A percentile compares a stretch with the other conserved stretches of the same genome.
Conservation (phyloP, 35 echinoderm and acorn worm genomes). For the Apostichopus parvimensis region DNA sequence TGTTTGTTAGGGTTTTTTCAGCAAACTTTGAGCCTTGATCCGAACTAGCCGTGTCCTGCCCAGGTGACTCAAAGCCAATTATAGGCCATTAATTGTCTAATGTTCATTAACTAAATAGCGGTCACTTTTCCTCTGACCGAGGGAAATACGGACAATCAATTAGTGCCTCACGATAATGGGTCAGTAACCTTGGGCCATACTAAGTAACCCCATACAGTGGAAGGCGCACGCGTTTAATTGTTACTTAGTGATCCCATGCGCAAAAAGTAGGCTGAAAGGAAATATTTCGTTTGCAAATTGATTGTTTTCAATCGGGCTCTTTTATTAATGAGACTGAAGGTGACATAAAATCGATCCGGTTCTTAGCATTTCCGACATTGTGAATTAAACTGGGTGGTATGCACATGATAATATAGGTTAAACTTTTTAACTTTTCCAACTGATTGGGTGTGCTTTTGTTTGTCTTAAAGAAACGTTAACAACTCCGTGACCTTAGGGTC, state of each 20-base stretch:
- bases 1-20: not conserved
- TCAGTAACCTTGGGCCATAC: constrained; percentile 36
- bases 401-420: constrained; percentile 20
- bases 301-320: constrained; percentile 39
- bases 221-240: constrained; percentile 41
- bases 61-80: constrained; percentile 35
- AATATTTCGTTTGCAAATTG: constrained; percentile 45
- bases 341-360: constrained; percentile 34
- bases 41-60: not conserved
- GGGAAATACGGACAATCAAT: constrained; percentile 20
- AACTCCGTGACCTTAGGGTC: not conserved
- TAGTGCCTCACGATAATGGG: constrained; percentile 17
- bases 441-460: constrained; percentile 13
- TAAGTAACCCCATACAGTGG: not conserved
- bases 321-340: constrained; percentile 20
- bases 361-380: not conserved
- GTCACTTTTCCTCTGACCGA: constrained; percentile 42
- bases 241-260: constrained; percentile 38
- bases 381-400: constrained; percentile 6
- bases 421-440: constrained; percentile 42
- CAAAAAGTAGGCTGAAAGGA: constrained; percentile 42
- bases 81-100: constrained; percentile 37
- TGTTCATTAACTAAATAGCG: constrained; percentile 40
- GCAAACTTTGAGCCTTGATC: not conserved
- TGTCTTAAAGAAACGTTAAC: constrained; percentile 3